Conservation (phyloP, 2,888 invertebrate genomes). For the Aphidius colemani region DNA sequence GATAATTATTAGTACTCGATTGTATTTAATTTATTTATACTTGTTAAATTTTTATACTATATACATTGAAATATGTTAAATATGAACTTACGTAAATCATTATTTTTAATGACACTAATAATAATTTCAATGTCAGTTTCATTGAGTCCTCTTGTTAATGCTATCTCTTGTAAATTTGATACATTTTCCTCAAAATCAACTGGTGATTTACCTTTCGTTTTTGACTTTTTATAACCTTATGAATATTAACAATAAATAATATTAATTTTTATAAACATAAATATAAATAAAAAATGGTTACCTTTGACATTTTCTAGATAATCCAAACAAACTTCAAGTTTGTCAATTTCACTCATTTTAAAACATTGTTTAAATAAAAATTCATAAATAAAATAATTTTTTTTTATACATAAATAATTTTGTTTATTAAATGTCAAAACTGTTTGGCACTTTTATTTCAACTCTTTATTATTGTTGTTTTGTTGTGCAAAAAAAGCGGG, state of each 20-base stretch:
- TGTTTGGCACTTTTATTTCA: too few species aligned
- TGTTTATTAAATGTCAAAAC: too few species aligned
- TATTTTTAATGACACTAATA: constrained; percentile 36
- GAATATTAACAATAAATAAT: constrained; percentile 1
- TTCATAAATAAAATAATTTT: too few species aligned
- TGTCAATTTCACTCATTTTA: constrained; percentile 4
- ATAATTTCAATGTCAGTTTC: constrained; percentile 38
- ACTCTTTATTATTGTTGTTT: too few species aligned
- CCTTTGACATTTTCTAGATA: constrained; percentile 32
- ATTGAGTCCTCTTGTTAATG: constrained; percentile 40
- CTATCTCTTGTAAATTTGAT: constrained; percentile 38
- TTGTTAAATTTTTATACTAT: too few species aligned
- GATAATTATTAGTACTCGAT: too few species aligned
- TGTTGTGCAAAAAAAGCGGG: too few species aligned
- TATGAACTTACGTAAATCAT: constrained; percentile 39
- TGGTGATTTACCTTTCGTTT: constrained; percentile 32
- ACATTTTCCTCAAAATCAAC: constrained; percentile 33
- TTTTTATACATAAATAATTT: too few species aligned
- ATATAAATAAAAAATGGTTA: constrained; percentile 20
- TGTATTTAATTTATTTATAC: too few species aligned
- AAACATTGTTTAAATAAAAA: neutral
- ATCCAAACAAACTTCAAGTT: constrained; percentile 19
- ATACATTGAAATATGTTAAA: too few species aligned
- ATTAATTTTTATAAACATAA: constrained; percentile 20
- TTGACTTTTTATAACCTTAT: constrained; percentile 20